phyloP scores from a whole-genome alignment of 1,140 invertebrate genomes.

The Mizuhopecten yessoensis region DNA sequence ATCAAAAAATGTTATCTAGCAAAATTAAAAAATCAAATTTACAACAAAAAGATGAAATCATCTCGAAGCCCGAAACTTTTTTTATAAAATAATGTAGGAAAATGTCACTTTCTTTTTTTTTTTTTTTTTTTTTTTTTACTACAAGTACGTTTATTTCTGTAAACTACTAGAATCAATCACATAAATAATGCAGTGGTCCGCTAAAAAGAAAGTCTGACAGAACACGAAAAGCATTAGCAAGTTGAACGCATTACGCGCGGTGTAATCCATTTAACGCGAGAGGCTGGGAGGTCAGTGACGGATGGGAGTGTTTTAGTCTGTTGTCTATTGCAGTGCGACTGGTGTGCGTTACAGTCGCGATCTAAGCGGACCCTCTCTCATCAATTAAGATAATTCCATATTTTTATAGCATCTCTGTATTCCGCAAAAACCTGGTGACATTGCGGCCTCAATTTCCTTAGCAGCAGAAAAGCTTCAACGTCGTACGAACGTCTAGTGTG shows the following conservation, averaged over 20 bases:
- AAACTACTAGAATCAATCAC: not conserved
- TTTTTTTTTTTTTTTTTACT: not conserved
- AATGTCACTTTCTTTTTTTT: not conserved
- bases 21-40: not conserved
- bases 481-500: not conserved
- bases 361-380: not conserved
- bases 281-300: not conserved
- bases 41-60: not conserved
- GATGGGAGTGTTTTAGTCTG: not conserved
- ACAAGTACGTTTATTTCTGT: not conserved
- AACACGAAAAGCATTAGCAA: slow-evolving; percentile 15
- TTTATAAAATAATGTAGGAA: not conserved
- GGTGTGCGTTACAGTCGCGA: not conserved
- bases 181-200: not conserved
- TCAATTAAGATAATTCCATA: slow-evolving; percentile 28
- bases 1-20: too few relatives aligned
- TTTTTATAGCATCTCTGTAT: not conserved
- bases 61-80: not conserved
- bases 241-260: not conserved
- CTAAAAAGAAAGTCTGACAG: not conserved
- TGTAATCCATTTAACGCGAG: not conserved
- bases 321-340: not conserved
- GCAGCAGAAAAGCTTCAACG: not conserved
- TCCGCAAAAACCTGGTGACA: slow-evolving; percentile 19
- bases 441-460: not conserved